These are phyloP conservation scores for Ganaspis sp. DNA, from an alignment of 1,140 invertebrate genomes.

Conservation along the genomic window DNA sequence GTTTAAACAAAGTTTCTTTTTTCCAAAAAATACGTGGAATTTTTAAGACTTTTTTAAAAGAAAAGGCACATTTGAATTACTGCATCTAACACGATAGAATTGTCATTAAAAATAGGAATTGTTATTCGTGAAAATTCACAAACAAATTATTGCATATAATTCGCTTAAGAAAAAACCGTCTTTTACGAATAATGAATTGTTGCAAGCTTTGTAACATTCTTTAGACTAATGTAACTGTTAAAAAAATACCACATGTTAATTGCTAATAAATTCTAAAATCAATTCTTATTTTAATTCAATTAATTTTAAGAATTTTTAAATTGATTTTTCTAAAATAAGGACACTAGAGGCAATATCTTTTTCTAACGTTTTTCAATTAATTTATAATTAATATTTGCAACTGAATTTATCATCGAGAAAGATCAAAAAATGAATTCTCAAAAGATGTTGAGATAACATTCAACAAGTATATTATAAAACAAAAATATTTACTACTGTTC, in stretches of 20 bases:
- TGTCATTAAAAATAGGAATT: background rate
- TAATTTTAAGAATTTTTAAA: background rate
- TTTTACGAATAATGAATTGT: slow-evolving; percentile 18
- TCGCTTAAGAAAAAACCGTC: slow-evolving; percentile 24
- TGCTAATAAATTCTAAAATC: background rate
- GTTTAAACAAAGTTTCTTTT: slow-evolving; percentile 12
- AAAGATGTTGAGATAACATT: no score
- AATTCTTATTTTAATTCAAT: background rate
- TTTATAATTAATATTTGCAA: no score
- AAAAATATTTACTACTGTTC: no score
- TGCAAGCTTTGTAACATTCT: background rate
- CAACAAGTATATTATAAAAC: no score
- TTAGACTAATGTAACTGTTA: background rate
- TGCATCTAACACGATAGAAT: background rate
- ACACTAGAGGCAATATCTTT: no score
- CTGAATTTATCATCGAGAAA: no score
- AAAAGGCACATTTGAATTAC: background rate
- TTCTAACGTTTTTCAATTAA: no score
- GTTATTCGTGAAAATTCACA: background rate
- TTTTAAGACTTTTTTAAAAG: background rate
- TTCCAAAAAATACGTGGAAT: background rate
- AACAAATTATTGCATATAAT: background rate
- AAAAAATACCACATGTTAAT: slow-evolving; percentile 17
- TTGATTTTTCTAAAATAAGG: background rate
- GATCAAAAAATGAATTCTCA: no score